Evolutionary conservation across 2,888 invertebrate genomes (phyloP), one percentile per base, ranked within the genome.

Genomic region (Acleris literana): DNA sequence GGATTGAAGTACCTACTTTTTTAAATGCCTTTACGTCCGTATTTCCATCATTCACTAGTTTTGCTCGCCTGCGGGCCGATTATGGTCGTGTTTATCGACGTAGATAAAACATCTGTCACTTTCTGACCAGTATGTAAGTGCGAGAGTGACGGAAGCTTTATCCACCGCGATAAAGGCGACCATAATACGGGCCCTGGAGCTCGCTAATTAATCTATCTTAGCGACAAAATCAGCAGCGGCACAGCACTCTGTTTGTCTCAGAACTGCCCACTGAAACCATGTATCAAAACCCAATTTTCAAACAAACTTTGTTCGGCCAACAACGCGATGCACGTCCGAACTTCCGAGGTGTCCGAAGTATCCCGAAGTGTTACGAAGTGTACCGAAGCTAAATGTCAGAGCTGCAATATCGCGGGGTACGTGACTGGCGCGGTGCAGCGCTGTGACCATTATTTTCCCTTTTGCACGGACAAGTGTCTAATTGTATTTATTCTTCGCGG

Each of bases 401-500:
- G 52, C 60, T 60, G 56, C 65, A 66, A 61, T 61, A 56, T 53
- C 55, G 56, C 44, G 65, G 46, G 52, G n/a, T 52, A 66, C 66
- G 66, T 66, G 66, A 62, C 66, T 57, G 22, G 39, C 44, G 54
- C 44, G 49, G 48, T 52, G 61, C 61, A 44, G 17, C 46, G 25
- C 44, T 46, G 65, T 56, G 33, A 7, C 61, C 53, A 66, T 62
- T 57, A 57, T 61, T 66, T 57, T 44, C 62, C n/a, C 39, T 57
- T 66, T 62, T 56, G 46, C 61, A 53, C 52, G 66, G 56, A 66
- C 66, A 62, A 61, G 60, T 66, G 57, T 66, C 62, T 66, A 57
- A 62, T 66, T 62, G 44, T 65, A 60, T 65, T 65, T 60, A 52
- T 60, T 60, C 52, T 51, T 20, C 16, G 53, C 39, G 16, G 48